phyloP scores from a whole-genome alignment of 2,113 vertebrate species.

The Nansenia antarctica region DNA sequence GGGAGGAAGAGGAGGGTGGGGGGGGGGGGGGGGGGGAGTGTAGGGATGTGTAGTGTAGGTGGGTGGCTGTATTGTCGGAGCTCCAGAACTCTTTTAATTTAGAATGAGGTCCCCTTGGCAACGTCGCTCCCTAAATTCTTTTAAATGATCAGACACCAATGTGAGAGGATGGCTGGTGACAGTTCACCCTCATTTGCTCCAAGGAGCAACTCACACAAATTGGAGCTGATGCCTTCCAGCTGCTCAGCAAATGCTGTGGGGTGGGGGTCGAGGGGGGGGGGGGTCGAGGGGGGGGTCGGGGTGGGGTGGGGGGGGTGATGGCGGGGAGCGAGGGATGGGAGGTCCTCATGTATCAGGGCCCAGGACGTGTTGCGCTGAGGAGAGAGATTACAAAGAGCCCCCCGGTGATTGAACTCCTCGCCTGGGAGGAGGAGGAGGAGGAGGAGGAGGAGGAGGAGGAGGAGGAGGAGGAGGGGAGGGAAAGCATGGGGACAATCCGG shows the following conservation, averaged over 20 bases:
- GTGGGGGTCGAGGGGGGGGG: conserved; percentile 14
- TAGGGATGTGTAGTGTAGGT: neutral
- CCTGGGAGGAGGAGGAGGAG: no score
- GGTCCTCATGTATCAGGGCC: conserved; percentile 53
- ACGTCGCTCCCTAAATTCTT: no score
- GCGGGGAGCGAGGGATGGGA: conserved; percentile 37
- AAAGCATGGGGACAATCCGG: no score
- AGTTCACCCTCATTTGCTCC: conserved; percentile 51
- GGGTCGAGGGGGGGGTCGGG: conserved; percentile 10
- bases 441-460: no score
- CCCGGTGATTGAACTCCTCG: conserved; percentile 1
- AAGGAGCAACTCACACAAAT: conserved; percentile 56
- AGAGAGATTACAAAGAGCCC: conserved; percentile 35
- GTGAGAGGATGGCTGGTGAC: conserved; percentile 48
- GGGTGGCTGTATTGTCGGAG: neutral
- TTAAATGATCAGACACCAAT: no score
- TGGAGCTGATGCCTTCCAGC: conserved; percentile 61
- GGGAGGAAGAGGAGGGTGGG: conserved; percentile 4
- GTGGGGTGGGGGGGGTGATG: neutral
- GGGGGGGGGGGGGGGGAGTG: neutral
- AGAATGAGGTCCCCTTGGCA: no score
- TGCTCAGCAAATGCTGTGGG: conserved; percentile 42
- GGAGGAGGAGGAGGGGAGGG: no score
- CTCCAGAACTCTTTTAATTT: no score
- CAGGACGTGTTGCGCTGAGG: conserved; percentile 28